Base-by-base conservation (phyloP, 64 coral and sea anemone genomes). In the Stichodactyla helianthus region DNA sequence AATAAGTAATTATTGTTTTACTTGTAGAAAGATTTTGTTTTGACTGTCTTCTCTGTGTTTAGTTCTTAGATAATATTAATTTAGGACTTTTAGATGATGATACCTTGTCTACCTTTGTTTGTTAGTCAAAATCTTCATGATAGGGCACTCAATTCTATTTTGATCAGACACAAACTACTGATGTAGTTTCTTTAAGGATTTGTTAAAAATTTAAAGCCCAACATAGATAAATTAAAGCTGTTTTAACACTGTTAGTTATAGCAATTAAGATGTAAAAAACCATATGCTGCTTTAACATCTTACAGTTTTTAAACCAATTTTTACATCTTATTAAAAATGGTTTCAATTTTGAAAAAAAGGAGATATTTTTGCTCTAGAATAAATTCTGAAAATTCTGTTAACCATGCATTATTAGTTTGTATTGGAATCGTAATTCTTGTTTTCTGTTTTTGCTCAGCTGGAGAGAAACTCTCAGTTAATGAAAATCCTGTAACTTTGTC, bases 381-480 rank as follows among this genome's bases (percentile, higher is more conserved):
- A 58, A 58, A 15, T 11, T 11, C 55, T 58, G 9, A 58, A 15
- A 11, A 58, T 58, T 58, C 55, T 58, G 8, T 1, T 58, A 58
- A 11, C 14, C 14, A 11, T 58, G 55, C 55, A 58, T 58, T 58
- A 58, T 11, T 58, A 11, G 14, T 58, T 11, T 15, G 6, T 9
- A 58, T 10, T 10, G 7, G 22, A 10, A 74, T 9, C 8, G 2
- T 31, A 74, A 74, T 74, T 74, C 10, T 23, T 84, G 51, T 56
- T 82, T 62, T 55, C 86, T 71, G 53, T 54, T 23, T 82, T 71
- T 4, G 85, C 90, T 10, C 65, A 99, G 97, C 97, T 93, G 97
- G 97, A 77, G 97, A 99, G 91, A 90, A 76, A 53, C 54, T 99
- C 25, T 86, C 92, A 31, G 59, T 95, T 88, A 67, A 99, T 91